Conservation (phyloP, 2,113 vertebrate species). For the Cacatua alba region DNA sequence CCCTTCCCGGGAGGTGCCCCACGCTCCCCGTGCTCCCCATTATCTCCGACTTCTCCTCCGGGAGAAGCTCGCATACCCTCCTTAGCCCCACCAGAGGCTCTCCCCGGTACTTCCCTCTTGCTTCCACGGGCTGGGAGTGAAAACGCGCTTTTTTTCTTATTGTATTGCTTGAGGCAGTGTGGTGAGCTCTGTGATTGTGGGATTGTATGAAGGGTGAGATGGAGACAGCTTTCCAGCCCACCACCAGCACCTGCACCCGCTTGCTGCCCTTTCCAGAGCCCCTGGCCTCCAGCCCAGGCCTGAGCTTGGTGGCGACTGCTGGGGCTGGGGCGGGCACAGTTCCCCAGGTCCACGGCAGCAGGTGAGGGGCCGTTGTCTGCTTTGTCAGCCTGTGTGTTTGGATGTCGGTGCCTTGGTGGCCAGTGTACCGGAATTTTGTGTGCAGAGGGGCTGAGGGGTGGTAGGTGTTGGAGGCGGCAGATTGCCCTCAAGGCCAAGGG, state of each 20-base stretch:
- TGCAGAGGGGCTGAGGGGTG: not conserved
- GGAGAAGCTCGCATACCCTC: not conserved
- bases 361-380: not conserved
- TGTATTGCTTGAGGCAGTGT: rapidly evolving
- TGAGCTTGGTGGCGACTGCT: rapidly evolving
- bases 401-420: too few species aligned
- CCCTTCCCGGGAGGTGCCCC: not conserved
- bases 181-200: not conserved
- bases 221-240: not conserved
- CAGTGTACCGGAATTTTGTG: rapidly evolving
- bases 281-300: rapidly evolving
- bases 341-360: not conserved
- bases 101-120: not conserved
- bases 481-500: not conserved
- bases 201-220: rapidly evolving
- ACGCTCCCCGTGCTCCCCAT: rapidly evolving
- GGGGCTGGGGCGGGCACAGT: not conserved
- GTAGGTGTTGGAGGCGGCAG: too few species aligned
- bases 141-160: rapidly evolving
- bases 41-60: not conserved
- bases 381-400: rapidly evolving
- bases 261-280: not conserved
- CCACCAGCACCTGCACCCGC: rapidly evolving
- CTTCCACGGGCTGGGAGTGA: not conserved
- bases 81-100: too few species aligned